Evolutionary conservation across 2,113 vertebrate genomes (phyloP).

Genomic region (Pterocles burchelli): DNA sequence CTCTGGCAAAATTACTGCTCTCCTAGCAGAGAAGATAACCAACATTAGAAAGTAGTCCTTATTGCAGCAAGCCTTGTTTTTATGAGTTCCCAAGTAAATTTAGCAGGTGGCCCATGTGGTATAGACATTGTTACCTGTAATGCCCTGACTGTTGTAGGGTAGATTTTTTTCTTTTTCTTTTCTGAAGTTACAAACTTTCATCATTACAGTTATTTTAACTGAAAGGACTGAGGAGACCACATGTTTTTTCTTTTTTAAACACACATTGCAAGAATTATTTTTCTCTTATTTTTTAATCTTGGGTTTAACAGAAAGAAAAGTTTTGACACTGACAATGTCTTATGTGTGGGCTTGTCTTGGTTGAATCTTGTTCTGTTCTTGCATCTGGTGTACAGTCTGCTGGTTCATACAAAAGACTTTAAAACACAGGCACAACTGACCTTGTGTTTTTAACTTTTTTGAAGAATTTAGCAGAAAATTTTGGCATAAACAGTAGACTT

Average conservation of each 20-base stretch:
- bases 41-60: background rate
- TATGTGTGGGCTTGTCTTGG: slow-evolving; percentile 6
- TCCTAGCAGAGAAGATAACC: background rate
- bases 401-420: background rate
- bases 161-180: background rate
- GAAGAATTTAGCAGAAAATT: background rate
- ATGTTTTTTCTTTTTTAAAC: background rate
- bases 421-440: background rate
- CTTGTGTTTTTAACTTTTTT: background rate
- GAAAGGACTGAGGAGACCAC: background rate
- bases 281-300: background rate
- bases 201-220: background rate
- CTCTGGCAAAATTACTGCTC: background rate
- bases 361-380: slow-evolving; percentile 14
- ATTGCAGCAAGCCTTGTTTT: background rate
- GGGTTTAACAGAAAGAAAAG: background rate
- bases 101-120: background rate
- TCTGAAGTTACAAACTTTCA: background rate
- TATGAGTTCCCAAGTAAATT: background rate
- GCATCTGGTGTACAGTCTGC: slow-evolving; percentile 39
- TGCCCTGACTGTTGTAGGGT: background rate
- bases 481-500: background rate
- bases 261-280: background rate
- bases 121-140: background rate
- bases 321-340: background rate